Evolutionary conservation across 1,140 invertebrate species (phyloP).

Genomic region (Neotoxoptera formosana): DNA sequence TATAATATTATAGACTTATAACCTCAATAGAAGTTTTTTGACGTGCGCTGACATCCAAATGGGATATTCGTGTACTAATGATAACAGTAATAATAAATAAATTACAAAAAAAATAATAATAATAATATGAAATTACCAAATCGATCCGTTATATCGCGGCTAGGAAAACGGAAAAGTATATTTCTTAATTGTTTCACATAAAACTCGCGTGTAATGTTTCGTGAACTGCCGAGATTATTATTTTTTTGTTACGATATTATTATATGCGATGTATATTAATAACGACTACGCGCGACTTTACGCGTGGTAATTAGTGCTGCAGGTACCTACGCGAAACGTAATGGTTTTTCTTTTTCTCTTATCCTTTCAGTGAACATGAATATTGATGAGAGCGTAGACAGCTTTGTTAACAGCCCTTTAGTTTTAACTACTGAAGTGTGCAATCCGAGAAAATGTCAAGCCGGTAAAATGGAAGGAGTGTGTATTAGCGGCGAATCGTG

Average conservation of each 20-base stretch:
- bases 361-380: conserved; percentile 8
- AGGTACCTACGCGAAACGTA: neutral
- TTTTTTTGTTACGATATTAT: neutral
- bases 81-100: neutral
- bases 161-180: neutral
- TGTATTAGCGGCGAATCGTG: conserved; percentile 60
- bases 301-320: conserved; percentile 11
- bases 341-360: neutral
- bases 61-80: neutral
- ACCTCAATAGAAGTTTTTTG: too few species aligned
- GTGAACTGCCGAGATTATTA: neutral
- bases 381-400: neutral
- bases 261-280: neutral
- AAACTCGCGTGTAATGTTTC: neutral
- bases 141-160: neutral
- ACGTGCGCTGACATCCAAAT: too few species aligned
- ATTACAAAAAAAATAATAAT: neutral
- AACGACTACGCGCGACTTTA: neutral
- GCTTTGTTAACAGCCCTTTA: conserved; percentile 22
- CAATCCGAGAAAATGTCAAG: conserved; percentile 56
- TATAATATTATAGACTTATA: too few species aligned
- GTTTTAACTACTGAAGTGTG: conserved; percentile 43
- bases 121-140: neutral
- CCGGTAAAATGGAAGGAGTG: conserved; percentile 59
- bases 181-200: neutral